Evolutionary conservation across 2,888 invertebrate species (phyloP).

Genomic region (Cantharis rufa): DNA sequence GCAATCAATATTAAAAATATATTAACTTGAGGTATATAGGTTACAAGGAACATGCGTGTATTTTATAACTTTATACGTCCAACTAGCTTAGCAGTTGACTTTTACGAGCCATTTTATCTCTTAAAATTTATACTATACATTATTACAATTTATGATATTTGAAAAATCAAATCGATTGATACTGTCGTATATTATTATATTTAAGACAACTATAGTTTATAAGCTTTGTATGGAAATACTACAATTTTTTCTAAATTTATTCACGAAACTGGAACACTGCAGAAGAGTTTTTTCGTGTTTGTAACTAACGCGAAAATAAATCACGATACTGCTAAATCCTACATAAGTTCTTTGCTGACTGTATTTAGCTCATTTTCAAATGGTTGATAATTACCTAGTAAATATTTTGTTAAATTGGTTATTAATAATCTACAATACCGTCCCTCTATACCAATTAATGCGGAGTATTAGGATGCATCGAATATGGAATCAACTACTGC

Average conservation of each 20-base stretch:
- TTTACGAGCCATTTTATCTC: constrained; percentile 39
- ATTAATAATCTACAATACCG: neutral
- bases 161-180: neutral
- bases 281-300: neutral
- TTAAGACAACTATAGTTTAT: neutral
- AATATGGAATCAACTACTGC: neutral
- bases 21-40: neutral
- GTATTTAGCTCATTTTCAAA: neutral
- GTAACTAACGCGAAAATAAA: neutral
- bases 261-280: neutral
- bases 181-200: neutral
- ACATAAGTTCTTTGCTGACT: neutral
- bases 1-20: neutral
- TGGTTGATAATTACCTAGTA: neutral
- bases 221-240: neutral
- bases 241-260: neutral
- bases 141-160: neutral
- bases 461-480: neutral
- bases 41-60: constrained; percentile 26
- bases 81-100: constrained; percentile 39
- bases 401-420: neutral
- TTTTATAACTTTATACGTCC: constrained; percentile 46
- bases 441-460: neutral
- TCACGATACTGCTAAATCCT: neutral
- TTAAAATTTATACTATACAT: constrained; percentile 14